Conservation (phyloP, 92 coral and sea anemone species). For the Pocillopora grandis region DNA sequence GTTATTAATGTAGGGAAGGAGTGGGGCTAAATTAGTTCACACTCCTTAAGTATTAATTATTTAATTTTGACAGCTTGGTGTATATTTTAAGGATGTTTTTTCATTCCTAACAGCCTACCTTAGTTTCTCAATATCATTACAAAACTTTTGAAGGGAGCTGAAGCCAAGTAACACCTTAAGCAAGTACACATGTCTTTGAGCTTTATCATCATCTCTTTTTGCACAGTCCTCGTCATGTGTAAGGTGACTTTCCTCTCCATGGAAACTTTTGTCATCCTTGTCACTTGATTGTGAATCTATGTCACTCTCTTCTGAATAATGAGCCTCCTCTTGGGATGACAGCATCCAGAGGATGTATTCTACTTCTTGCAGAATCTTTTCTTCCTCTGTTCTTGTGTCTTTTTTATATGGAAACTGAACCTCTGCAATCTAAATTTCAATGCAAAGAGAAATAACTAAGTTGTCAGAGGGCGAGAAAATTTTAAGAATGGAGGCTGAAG, state of each 20-base stretch:
- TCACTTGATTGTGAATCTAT: constrained; percentile 4
- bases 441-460: background rate
- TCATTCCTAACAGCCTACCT: constrained; percentile 35
- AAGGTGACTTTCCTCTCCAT: background rate
- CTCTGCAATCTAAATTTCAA: constrained; percentile 50
- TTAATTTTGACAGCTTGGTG: too few species aligned
- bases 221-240: background rate
- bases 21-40: too few species aligned
- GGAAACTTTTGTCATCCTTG: background rate
- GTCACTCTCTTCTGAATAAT: background rate
- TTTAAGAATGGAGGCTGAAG: background rate
- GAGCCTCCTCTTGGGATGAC: constrained; percentile 48
- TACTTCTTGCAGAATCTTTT: constrained; percentile 72
- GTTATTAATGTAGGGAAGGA: too few species aligned
- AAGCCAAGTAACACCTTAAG: constrained; percentile 69
- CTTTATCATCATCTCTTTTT: too few species aligned
- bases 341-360: constrained; percentile 70
- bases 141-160: constrained; percentile 60
- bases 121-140: constrained; percentile 62
- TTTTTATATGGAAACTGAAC: constrained; percentile 70
- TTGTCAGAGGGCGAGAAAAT: background rate
- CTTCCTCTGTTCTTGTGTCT: constrained; percentile 62
- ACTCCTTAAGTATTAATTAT: too few species aligned
- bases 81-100: background rate
- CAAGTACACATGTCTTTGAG: constrained; percentile 20